Conservation (phyloP, 2,888 invertebrate species). For the Sarcophaga variegata region DNA sequence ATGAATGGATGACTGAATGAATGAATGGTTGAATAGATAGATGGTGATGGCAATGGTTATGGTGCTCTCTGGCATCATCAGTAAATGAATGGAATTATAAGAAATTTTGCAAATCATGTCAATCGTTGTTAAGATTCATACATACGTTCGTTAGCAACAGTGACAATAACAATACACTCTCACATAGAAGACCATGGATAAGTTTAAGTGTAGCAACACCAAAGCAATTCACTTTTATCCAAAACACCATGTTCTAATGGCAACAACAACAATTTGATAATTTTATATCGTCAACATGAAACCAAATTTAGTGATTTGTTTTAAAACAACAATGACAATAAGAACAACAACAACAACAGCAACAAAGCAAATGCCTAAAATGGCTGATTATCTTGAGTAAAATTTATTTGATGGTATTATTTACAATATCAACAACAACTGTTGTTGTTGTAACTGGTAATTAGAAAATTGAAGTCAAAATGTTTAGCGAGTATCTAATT, state of each 20-base stretch:
- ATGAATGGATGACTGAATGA: too few relatives aligned
- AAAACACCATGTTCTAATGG: not conserved
- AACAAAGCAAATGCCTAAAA: not conserved
- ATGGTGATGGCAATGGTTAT: not conserved
- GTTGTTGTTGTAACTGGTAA: not conserved
- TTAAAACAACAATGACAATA: not conserved
- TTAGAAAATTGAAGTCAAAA: not conserved
- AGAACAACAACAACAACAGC: not conserved
- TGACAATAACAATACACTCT: not conserved
- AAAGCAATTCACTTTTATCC: not conserved
- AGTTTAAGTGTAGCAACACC: not conserved
- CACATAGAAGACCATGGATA: not conserved
- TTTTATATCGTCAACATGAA: not conserved
- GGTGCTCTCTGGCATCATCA: not conserved
- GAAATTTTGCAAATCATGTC: conserved; percentile 43
- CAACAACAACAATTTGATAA: too few relatives aligned
- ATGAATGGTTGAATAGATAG: not conserved
- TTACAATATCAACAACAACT: not conserved
- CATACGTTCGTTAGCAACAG: conserved; percentile 15
- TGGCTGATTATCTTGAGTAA: not conserved
- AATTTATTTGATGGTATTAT: not conserved
- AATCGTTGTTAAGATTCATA: conserved; percentile 15
- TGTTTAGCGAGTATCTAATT: not conserved
- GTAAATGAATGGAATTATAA: conserved; percentile 54
- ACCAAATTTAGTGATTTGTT: not conserved